Evolutionary conservation across 2,797 vertebrate genomes (phyloP).

Genomic region (Rhincodon typus): DNA sequence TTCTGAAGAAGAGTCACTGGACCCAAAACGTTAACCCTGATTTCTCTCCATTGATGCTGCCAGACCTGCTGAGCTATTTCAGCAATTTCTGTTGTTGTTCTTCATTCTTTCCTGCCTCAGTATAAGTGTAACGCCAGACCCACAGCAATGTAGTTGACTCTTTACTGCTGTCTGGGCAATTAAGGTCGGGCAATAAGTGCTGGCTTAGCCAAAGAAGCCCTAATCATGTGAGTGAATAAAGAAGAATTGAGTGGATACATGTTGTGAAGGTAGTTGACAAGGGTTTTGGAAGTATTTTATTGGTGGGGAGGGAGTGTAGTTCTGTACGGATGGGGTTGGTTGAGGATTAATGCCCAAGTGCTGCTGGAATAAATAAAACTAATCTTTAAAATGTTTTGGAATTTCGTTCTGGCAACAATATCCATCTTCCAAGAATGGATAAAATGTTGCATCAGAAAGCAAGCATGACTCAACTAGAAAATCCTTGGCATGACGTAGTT

Average conservation of each 20-base stretch:
- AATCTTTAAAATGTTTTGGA: neutral
- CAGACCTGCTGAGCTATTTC: too few species aligned
- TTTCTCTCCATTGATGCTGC: too few species aligned
- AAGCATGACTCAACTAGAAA: neutral
- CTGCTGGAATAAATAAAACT: neutral
- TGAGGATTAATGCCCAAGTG: neutral
- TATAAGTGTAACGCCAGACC: too few species aligned
- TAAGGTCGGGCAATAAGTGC: too few species aligned
- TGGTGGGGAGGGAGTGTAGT: neutral
- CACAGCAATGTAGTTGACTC: too few species aligned
- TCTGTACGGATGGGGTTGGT: neutral
- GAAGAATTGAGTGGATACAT: neutral
- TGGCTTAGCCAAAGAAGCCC: too few species aligned
- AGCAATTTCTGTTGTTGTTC: too few species aligned
- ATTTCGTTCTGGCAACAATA: neutral
- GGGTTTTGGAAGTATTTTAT: neutral
- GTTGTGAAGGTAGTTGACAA: neutral
- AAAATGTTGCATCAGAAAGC: neutral
- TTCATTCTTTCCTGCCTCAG: too few species aligned
- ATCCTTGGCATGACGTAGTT: neutral
- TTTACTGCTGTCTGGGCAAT: too few species aligned
- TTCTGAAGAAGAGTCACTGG: too few species aligned
- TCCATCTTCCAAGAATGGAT: neutral
- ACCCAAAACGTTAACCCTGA: too few species aligned
- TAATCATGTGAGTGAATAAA: too few species aligned